Percentiles rank a stretch among this genome's conserved stretches.
phyloP scores from a whole-genome alignment of 2,113 vertebrate species.

The Podarcis cretensis region DNA sequence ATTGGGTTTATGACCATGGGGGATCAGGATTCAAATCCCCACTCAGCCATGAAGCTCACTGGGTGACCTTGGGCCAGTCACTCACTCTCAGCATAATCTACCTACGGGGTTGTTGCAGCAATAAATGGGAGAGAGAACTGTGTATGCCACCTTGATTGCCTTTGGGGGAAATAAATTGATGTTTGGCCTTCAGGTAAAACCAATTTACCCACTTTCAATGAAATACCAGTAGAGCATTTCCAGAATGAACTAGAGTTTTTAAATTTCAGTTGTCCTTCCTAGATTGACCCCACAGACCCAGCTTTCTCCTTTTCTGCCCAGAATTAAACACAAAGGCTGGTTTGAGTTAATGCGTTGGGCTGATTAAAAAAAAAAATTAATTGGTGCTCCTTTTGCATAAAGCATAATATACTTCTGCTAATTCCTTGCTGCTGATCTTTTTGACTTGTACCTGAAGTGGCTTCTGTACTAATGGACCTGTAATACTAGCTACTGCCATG shows the following conservation, averaged over 20 bases:
- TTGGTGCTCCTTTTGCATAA: conserved; percentile 10
- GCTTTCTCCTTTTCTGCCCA: background rate
- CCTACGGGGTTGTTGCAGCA: too few species aligned
- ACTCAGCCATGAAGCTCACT: too few species aligned
- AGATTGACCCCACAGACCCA: background rate
- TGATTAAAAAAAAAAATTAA: background rate
- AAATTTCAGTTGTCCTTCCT: background rate
- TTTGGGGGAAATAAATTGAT: background rate
- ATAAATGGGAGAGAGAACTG: too few species aligned
- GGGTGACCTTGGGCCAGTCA: too few species aligned
- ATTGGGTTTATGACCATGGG: too few species aligned
- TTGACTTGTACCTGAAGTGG: background rate
- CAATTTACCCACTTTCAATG: background rate
- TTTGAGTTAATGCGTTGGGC: background rate
- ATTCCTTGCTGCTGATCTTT: background rate
- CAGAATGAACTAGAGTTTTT: background rate
- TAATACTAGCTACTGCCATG: background rate
- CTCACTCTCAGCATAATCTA: too few species aligned
- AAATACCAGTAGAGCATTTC: conserved; percentile 8
- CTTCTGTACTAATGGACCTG: background rate
- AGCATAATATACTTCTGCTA: background rate
- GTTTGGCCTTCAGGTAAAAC: background rate
- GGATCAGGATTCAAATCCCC: too few species aligned
- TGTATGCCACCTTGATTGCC: too few species aligned
- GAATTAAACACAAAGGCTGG: background rate